A percentile compares a stretch with the other conserved stretches of the same genome.
Conservation (phyloP, 2,113 vertebrate species). For the Prinia subflava region DNA sequence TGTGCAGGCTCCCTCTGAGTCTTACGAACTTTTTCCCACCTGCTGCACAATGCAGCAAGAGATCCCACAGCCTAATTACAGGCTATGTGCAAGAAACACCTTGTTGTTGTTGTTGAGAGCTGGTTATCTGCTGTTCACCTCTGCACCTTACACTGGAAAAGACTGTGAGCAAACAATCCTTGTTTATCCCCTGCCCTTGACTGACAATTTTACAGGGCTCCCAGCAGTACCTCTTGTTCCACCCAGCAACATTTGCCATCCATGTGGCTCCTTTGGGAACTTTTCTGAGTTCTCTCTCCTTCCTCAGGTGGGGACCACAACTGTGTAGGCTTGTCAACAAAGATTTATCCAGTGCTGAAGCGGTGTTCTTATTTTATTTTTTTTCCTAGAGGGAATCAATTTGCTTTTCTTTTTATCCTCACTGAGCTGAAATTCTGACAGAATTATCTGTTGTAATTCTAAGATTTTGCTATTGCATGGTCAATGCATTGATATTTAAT, state of each 20-base stretch:
- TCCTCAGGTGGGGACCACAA: background rate
- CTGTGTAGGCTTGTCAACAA: background rate
- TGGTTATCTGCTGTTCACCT: background rate
- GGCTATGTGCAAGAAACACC: background rate
- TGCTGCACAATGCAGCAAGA: rapidly evolving
- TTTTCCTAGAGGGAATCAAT: background rate
- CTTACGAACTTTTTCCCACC: background rate
- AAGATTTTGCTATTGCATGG: background rate
- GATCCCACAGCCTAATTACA: background rate
- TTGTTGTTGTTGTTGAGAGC: background rate
- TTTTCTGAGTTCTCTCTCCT: background rate
- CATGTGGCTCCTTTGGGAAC: background rate
- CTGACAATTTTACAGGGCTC: background rate
- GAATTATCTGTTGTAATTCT: background rate
- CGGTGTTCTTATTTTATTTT: background rate
- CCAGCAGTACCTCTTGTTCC: background rate
- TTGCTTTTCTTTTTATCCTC: background rate
- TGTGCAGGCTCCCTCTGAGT: background rate
- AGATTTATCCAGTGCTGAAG: background rate
- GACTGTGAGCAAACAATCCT: background rate
- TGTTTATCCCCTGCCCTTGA: background rate
- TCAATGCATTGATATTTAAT: background rate
- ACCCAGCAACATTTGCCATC: background rate
- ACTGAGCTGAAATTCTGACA: background rate
- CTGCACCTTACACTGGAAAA: background rate